Evolutionary conservation across 2,113 vertebrate genomes (phyloP).

Genomic region (Meriones unguiculatus): DNA sequence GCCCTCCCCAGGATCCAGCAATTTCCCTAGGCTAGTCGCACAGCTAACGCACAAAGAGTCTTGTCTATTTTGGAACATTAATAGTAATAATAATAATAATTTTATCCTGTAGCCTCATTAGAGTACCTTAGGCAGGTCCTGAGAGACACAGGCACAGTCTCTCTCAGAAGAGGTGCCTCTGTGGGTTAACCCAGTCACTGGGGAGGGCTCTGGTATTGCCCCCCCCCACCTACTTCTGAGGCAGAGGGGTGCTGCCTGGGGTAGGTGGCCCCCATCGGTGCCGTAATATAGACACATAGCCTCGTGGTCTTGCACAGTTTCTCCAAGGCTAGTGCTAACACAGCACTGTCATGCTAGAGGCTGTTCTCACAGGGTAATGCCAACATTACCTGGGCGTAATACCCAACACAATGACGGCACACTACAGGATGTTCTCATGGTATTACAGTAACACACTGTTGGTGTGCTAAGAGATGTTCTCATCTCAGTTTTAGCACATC

Average conservation of each 20-base stretch:
- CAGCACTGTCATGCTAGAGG: not conserved
- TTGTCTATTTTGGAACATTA: not conserved
- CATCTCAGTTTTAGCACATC: not conserved
- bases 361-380: not conserved
- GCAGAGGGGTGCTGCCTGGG: not conserved
- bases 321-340: not conserved
- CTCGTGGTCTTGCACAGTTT: not conserved
- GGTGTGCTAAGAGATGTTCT: not conserved
- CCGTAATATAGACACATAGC: not conserved
- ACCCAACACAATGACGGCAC: no score
- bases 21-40: not conserved
- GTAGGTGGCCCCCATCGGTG: not conserved
- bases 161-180: not conserved
- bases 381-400: not conserved
- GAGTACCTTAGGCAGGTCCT: not conserved
- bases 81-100: not conserved
- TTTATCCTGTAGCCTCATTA: not conserved
- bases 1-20: not conserved
- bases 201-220: not conserved
- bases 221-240: not conserved
- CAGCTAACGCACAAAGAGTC: not conserved
- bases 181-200: not conserved
- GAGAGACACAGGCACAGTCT: not conserved
- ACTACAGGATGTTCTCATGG: not conserved
- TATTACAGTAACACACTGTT: not conserved